phyloP scores from a whole-genome alignment of 1,140 invertebrate genomes.

The Drosophila nannoptera region DNA sequence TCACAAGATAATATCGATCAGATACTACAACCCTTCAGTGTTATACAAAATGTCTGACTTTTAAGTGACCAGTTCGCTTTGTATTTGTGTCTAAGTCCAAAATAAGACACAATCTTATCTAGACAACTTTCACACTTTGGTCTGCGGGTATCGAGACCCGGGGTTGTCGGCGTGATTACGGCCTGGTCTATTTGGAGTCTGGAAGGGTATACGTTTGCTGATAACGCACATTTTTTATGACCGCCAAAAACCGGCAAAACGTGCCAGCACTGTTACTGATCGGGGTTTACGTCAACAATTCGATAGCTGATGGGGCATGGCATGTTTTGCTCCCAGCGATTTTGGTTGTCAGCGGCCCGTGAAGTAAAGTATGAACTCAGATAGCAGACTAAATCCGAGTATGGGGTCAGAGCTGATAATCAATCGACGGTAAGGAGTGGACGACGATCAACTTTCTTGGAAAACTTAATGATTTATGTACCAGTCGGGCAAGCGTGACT shows the following conservation, averaged over 20 bases:
- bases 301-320: slow-evolving; percentile 22
- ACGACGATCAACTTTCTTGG: too few species aligned
- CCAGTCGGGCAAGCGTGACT: slow-evolving; percentile 5
- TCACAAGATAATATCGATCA: not conserved
- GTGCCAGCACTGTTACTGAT: slow-evolving; percentile 36
- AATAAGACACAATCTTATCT: slow-evolving; percentile 35
- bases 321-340: slow-evolving; percentile 27
- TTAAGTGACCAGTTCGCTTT: slow-evolving; percentile 33
- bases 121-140: not conserved
- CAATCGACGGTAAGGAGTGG: too few species aligned
- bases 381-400: slow-evolving; percentile 22
- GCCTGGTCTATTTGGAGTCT: slow-evolving; percentile 8
- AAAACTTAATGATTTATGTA: too few species aligned
- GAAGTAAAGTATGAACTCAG: slow-evolving; percentile 29
- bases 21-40: not conserved
- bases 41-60: not conserved
- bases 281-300: slow-evolving; percentile 30
- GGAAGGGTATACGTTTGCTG: slow-evolving; percentile 5
- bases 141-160: not conserved
- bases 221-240: slow-evolving; percentile 17
- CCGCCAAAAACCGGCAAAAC: slow-evolving; percentile 38
- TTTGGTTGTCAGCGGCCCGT: slow-evolving; percentile 32
- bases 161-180: not conserved
- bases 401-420: too few species aligned
- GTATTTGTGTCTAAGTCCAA: slow-evolving; percentile 6